A percentile compares a stretch with the other conserved stretches of the same genome.
These are phyloP conservation scores for Corythaeola cristata DNA, from an alignment of 2,113 vertebrate species.

Conservation along the genomic window DNA sequence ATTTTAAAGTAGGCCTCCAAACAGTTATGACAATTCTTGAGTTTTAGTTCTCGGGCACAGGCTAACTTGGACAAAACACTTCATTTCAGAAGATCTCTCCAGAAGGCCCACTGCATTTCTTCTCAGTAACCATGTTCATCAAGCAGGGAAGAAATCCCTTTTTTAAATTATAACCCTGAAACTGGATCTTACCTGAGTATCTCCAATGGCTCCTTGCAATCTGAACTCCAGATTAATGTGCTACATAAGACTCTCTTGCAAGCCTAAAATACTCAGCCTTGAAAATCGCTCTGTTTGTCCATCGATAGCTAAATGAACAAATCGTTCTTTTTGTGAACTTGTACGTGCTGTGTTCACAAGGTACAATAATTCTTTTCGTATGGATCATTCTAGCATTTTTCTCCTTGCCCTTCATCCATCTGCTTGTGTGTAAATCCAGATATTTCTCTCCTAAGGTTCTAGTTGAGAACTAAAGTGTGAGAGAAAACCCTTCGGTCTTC, in stretches of 20 bases:
- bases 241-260: background rate
- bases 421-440: background rate
- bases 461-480: background rate
- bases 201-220: background rate
- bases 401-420: background rate
- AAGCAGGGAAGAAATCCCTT: background rate
- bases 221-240: background rate
- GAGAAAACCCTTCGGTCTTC: background rate
- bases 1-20: background rate
- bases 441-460: background rate
- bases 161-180: background rate
- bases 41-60: background rate
- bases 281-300: background rate
- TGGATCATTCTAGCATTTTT: background rate
- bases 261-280: background rate
- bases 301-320: background rate
- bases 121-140: background rate
- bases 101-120: background rate
- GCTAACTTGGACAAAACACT: background rate
- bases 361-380: background rate
- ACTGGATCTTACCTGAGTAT: background rate
- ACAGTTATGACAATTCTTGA: background rate
- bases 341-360: background rate
- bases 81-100: background rate
- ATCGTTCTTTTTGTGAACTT: background rate